These are phyloP conservation scores for Gymnocypris eckloni DNA, from an alignment of 2,797 vertebrate genomes.

Conservation along the genomic window DNA sequence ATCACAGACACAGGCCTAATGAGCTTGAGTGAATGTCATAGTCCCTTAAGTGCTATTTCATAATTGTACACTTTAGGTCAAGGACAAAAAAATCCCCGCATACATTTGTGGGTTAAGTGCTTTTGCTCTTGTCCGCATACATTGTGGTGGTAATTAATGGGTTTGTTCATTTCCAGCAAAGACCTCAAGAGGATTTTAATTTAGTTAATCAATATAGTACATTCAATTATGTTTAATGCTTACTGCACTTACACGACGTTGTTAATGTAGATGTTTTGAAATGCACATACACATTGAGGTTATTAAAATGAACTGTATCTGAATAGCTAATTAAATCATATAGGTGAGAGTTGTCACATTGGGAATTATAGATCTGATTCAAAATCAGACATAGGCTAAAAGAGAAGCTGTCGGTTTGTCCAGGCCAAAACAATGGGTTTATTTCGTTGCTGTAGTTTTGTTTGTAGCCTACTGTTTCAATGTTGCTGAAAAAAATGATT, in stretches of 20 bases:
- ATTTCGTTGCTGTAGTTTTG: neutral
- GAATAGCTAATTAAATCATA: neutral
- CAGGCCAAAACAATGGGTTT: neutral
- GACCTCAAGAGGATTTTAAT: constrained; percentile 51
- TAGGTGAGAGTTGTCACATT: neutral
- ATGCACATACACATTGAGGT: constrained; percentile 25
- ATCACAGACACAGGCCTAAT: no score
- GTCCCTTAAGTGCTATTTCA: constrained; percentile 30
- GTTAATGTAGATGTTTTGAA: neutral
- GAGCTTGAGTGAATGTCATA: neutral
- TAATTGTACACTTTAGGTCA: constrained; percentile 14
- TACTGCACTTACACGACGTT: neutral
- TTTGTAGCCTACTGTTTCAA: neutral
- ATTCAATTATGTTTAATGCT: neutral
- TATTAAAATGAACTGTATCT: constrained; percentile 4
- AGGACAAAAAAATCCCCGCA: constrained; percentile 8
- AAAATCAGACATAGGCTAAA: neutral
- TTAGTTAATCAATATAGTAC: constrained; percentile 50
- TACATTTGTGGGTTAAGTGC: constrained; percentile 58
- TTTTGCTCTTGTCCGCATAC: constrained; percentile 58
- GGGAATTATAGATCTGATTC: neutral
- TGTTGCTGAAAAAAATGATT: neutral
- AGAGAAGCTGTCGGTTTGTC: neutral
- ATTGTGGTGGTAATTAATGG: constrained; percentile 51
- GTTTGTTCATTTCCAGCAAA: constrained; percentile 50